phyloP scores from a whole-genome alignment of 1,140 invertebrate genomes.

The Mya arenaria region DNA sequence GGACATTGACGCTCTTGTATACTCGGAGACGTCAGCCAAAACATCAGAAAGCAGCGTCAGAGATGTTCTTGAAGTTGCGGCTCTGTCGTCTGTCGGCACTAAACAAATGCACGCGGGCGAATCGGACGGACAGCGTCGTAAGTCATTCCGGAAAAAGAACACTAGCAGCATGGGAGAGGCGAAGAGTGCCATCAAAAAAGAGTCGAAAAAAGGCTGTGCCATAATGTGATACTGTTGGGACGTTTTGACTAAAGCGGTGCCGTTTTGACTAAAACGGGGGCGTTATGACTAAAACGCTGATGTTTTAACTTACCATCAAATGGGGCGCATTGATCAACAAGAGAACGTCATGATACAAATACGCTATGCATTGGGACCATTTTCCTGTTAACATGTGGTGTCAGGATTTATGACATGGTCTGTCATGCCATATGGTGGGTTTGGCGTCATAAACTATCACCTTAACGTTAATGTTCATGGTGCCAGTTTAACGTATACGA shows the following conservation, averaged over 20 bases:
- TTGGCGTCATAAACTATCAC: not conserved
- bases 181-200: constrained; percentile 72
- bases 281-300: too few relatives aligned
- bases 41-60: constrained; percentile 84
- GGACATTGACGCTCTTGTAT: constrained; percentile 86
- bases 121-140: constrained; percentile 65
- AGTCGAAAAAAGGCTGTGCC: constrained; percentile 75
- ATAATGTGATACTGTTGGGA: constrained; percentile 73
- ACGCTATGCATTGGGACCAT: not conserved
- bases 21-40: constrained; percentile 86
- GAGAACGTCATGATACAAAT: not conserved
- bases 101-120: constrained; percentile 53
- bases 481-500: not conserved
- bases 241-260: not conserved
- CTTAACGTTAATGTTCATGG: not conserved
- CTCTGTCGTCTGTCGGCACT: constrained; percentile 85
- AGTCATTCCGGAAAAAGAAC: constrained; percentile 73
- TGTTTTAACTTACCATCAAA: not conserved
- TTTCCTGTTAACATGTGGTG: not conserved
- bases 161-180: constrained; percentile 76
- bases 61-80: constrained; percentile 86
- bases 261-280: too few relatives aligned
- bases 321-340: not conserved
- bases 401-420: not conserved
- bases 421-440: not conserved